Conservation (phyloP, 2,113 vertebrate species). For the Grantiella picta region DNA sequence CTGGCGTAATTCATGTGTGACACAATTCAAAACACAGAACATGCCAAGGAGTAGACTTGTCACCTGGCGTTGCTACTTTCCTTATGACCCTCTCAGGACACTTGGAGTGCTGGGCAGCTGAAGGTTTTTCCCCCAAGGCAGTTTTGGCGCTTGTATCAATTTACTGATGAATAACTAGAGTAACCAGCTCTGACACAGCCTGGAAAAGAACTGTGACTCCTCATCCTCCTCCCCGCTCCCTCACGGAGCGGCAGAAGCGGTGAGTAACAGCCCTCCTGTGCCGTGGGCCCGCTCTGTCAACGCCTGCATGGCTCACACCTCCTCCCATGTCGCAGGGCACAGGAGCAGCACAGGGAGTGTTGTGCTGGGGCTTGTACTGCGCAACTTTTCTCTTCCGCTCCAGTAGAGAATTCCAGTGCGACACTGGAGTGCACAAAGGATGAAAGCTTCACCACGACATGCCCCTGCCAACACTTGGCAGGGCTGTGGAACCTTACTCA, state of each 20-base stretch:
- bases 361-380: background rate
- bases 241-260: background rate
- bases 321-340: background rate
- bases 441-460: background rate
- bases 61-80: background rate
- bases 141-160: background rate
- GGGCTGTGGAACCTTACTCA: background rate
- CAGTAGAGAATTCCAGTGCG: background rate
- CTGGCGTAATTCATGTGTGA: background rate
- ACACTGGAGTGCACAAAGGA: conserved; percentile 15
- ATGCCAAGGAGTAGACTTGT: background rate
- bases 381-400: background rate
- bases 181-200: background rate
- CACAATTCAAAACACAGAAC: background rate
- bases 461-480: conserved; percentile 1
- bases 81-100: background rate
- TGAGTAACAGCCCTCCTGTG: background rate
- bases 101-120: background rate
- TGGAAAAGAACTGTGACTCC: conserved; percentile 3
- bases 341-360: background rate
- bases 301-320: background rate
- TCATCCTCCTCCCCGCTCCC: background rate
- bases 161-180: conserved; percentile 6
- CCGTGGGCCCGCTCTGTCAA: background rate
- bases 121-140: background rate